Percentiles rank a stretch among this genome's conserved stretches.
These are phyloP conservation scores for Ophion slaviceki DNA, from an alignment of 2,888 invertebrate species.

Conservation along the genomic window DNA sequence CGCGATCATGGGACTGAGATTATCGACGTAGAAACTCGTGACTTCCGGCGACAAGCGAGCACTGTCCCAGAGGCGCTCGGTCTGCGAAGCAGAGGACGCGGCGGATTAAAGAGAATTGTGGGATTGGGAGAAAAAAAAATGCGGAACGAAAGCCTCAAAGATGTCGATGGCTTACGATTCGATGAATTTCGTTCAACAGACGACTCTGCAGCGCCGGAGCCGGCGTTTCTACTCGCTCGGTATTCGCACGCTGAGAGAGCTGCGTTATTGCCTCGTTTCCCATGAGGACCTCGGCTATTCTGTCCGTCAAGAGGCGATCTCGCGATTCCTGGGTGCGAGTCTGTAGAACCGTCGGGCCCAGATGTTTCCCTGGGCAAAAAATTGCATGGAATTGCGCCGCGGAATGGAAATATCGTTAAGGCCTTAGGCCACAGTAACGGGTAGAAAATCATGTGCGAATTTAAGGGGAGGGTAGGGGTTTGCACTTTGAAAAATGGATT, in stretches of 20 bases:
- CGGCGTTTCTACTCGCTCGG: slow-evolving; percentile 33
- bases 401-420: too few species aligned
- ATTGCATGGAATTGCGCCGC: too few species aligned
- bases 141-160: slow-evolving; percentile 8
- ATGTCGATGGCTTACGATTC: slow-evolving; percentile 70
- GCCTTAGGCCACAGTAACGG: not conserved
- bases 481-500: too few species aligned
- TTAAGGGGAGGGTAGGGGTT: too few species aligned
- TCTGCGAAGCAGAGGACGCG: slow-evolving; percentile 66
- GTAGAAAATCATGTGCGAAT: too few species aligned
- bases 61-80: slow-evolving; percentile 78
- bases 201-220: slow-evolving; percentile 69
- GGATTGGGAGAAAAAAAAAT: slow-evolving; percentile 38
- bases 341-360: slow-evolving; percentile 78
- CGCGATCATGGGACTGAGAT: slow-evolving; percentile 65
- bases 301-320: slow-evolving; percentile 82
- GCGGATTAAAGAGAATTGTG: not conserved
- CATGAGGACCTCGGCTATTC: slow-evolving; percentile 82
- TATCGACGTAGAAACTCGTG: slow-evolving; percentile 75
- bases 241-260: slow-evolving; percentile 40
- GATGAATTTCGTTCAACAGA: slow-evolving; percentile 72
- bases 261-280: slow-evolving; percentile 79
- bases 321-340: slow-evolving; percentile 81
- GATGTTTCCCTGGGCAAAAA: slow-evolving; percentile 70
- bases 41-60: slow-evolving; percentile 70